These are phyloP conservation scores for Drosophila testacea DNA, from an alignment of 2,888 invertebrate genomes.

Conservation along the genomic window DNA sequence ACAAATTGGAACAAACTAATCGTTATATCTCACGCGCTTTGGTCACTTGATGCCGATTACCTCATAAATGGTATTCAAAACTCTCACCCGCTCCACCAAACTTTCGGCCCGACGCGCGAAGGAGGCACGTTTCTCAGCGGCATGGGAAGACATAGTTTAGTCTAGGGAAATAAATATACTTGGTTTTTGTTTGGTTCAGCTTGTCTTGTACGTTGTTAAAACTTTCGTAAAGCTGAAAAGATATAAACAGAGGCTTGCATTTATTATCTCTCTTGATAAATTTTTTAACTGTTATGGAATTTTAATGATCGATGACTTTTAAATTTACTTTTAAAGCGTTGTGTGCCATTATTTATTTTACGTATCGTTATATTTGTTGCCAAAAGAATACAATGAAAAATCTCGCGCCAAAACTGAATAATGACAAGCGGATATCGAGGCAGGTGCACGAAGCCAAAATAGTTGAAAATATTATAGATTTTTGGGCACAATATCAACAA, in stretches of 20 bases:
- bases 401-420: slow-evolving; percentile 19
- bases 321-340: not conserved
- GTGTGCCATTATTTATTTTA: slow-evolving; percentile 1
- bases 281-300: slow-evolving; percentile 14
- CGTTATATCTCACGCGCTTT: slow-evolving; percentile 80
- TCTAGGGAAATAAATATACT: slow-evolving; percentile 9
- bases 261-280: not conserved
- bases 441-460: slow-evolving; percentile 18
- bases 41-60: slow-evolving; percentile 84
- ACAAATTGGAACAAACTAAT: slow-evolving; percentile 46
- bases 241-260: slow-evolving; percentile 13
- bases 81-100: slow-evolving; percentile 85
- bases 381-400: slow-evolving; percentile 18
- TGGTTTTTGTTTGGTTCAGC: slow-evolving; percentile 11
- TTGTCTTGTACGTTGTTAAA: slow-evolving; percentile 15
- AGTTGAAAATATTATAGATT: slow-evolving; percentile 31
- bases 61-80: slow-evolving; percentile 85
- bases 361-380: slow-evolving; percentile 9
- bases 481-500: slow-evolving; percentile 31
- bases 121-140: slow-evolving; percentile 83
- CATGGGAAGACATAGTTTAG: slow-evolving; percentile 74
- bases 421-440: slow-evolving; percentile 24
- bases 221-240: slow-evolving; percentile 42
- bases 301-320: slow-evolving; percentile 33
- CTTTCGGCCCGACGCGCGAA: slow-evolving; percentile 85